These are phyloP conservation scores for Thunnus thynnus DNA, from an alignment of 2,113 vertebrate genomes.

Conservation along the genomic window DNA sequence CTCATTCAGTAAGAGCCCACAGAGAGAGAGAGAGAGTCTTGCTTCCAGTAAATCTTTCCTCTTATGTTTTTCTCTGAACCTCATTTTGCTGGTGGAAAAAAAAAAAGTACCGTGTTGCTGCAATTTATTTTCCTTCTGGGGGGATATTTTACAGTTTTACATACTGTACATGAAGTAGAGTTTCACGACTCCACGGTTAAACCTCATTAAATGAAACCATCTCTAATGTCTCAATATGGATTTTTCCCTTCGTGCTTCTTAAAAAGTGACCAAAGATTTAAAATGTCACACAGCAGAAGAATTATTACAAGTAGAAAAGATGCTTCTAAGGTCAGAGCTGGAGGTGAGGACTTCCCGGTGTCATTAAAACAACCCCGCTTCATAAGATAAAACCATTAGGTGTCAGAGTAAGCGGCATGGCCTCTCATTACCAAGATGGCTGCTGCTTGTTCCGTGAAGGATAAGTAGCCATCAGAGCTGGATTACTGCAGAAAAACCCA, in stretches of 20 bases:
- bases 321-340: slow-evolving; percentile 7
- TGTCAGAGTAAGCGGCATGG: slow-evolving; percentile 19
- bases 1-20: slow-evolving; percentile 10
- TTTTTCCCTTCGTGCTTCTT: neutral
- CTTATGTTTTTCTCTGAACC: neutral
- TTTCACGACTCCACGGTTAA: neutral
- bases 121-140: neutral
- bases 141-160: neutral
- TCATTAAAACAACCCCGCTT: slow-evolving; percentile 50
- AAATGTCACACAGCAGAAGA: neutral
- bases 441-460: slow-evolving; percentile 68
- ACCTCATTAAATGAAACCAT: neutral
- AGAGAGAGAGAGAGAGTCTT: neutral
- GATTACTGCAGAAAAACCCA: slow-evolving; percentile 53
- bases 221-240: neutral
- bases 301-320: neutral
- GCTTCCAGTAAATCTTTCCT: slow-evolving; percentile 21
- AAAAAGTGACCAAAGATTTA: neutral
- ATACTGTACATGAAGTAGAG: neutral
- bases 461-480: slow-evolving; percentile 59
- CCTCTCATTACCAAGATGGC: slow-evolving; percentile 68
- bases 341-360: slow-evolving; percentile 42
- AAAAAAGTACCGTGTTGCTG: neutral
- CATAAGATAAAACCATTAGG: slow-evolving; percentile 47
- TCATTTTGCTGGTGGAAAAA: neutral